A percentile compares a stretch with the other conserved stretches of the same genome.
Conservation (phyloP, 2,113 vertebrate genomes). For the Vidua chalybeata region DNA sequence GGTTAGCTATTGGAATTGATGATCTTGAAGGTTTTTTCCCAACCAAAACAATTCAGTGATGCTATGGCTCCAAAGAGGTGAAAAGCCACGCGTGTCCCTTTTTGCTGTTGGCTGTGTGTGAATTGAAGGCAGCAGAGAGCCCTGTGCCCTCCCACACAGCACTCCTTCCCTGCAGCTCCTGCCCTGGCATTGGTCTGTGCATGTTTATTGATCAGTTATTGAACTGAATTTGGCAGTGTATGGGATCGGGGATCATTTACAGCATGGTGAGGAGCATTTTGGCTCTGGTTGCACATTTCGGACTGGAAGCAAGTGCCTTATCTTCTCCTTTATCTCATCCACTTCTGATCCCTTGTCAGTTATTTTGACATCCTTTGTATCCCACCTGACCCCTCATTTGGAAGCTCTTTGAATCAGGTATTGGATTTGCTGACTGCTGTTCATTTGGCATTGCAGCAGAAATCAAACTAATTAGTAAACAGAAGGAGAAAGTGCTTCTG, state of each 20-base stretch:
- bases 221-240: not conserved
- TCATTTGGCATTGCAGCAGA: not conserved
- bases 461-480: not conserved
- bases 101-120: not conserved
- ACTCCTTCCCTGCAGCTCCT: not conserved
- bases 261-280: fast-evolving
- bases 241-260: not conserved
- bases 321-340: not conserved
- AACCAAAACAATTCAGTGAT: not conserved
- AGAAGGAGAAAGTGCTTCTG: not conserved
- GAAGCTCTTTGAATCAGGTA: not conserved
- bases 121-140: not conserved
- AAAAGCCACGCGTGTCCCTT: not conserved
- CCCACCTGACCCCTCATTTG: not conserved
- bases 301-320: not conserved
- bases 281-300: not conserved
- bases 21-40: not conserved
- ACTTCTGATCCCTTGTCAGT: not conserved
- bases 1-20: not conserved
- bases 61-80: not conserved
- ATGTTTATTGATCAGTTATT: not conserved
- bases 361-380: not conserved
- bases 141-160: not conserved
- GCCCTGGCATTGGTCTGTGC: not conserved
- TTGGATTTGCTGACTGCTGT: not conserved